These are phyloP conservation scores for Ptilodon capucinus DNA, from an alignment of 2,888 invertebrate species.

Conservation along the genomic window DNA sequence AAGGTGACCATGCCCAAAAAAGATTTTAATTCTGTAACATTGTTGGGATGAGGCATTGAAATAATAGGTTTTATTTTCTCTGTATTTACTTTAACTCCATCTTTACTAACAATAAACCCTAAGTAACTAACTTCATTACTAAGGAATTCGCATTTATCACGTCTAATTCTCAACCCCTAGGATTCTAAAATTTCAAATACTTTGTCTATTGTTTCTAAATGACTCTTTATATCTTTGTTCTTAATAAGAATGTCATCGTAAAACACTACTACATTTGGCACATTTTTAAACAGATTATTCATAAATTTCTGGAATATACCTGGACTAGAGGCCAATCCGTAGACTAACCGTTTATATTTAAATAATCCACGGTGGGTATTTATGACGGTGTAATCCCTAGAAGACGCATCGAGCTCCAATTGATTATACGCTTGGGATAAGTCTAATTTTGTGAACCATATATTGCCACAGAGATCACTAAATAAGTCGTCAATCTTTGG, in stretches of 20 bases:
- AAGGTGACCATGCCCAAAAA: not conserved
- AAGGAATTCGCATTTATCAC: slow-evolving; percentile 3
- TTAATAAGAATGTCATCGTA: slow-evolving; percentile 4
- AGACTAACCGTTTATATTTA: slow-evolving; percentile 2
- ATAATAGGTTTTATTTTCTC: not conserved
- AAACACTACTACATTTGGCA: not conserved
- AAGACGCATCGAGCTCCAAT: slow-evolving; percentile 15
- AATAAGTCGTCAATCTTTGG: not conserved
- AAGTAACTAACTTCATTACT: not conserved
- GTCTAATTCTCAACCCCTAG: slow-evolving; percentile 5
- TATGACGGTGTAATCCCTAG: slow-evolving; percentile 6
- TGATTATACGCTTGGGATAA: slow-evolving; percentile 25
- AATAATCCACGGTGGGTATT: slow-evolving; percentile 4
- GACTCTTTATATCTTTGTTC: not conserved
- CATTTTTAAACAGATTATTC: not conserved
- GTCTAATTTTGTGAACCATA: slow-evolving; percentile 23
- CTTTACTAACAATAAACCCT: not conserved
- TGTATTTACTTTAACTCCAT: not conserved
- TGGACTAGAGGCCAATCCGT: not conserved
- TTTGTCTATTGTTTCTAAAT: not conserved
- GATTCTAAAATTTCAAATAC: not conserved
- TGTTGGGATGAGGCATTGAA: not conserved
- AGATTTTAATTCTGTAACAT: not conserved
- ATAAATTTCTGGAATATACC: slow-evolving; percentile 4
- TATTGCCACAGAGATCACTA: slow-evolving; percentile 9